phyloP scores from a whole-genome alignment of 2,797 vertebrate genomes.

The Sebastes reedi region DNA sequence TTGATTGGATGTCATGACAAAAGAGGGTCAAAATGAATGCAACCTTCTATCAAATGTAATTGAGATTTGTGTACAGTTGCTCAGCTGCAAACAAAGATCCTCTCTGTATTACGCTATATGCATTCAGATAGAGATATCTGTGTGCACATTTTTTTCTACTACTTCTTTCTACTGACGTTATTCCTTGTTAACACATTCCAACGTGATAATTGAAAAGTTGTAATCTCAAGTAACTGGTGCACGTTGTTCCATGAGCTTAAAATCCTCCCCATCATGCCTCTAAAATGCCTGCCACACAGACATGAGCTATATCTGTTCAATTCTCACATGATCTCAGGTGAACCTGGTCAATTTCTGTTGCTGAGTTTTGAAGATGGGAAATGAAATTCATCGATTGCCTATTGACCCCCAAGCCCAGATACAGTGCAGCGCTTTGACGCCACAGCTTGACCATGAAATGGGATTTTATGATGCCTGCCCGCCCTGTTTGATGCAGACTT shows the following conservation, averaged over 20 bases:
- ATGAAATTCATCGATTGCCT: constrained; percentile 67
- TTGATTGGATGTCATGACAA: neutral
- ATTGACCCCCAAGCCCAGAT: constrained; percentile 51
- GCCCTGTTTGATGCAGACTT: constrained; percentile 12
- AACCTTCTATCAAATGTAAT: neutral
- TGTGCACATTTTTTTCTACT: neutral
- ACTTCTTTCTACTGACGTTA: neutral
- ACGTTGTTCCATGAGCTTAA: neutral
- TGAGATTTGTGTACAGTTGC: neutral
- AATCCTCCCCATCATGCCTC: neutral
- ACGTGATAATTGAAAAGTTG: neutral
- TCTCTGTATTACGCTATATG: neutral
- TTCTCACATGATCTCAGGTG: constrained; percentile 4
- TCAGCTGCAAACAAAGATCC: neutral
- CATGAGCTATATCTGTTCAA: neutral
- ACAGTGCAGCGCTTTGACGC: constrained; percentile 30
- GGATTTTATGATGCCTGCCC: constrained; percentile 48
- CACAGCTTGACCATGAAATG: constrained; percentile 49
- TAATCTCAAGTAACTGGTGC: neutral
- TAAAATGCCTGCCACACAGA: neutral
- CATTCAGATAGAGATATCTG: neutral
- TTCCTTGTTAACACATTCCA: neutral
- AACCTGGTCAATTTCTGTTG: constrained; percentile 34
- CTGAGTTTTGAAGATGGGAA: constrained; percentile 45
- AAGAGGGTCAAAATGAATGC: neutral